Conservation (phyloP, 2,888 invertebrate species). For the Oligia latruncula region DNA sequence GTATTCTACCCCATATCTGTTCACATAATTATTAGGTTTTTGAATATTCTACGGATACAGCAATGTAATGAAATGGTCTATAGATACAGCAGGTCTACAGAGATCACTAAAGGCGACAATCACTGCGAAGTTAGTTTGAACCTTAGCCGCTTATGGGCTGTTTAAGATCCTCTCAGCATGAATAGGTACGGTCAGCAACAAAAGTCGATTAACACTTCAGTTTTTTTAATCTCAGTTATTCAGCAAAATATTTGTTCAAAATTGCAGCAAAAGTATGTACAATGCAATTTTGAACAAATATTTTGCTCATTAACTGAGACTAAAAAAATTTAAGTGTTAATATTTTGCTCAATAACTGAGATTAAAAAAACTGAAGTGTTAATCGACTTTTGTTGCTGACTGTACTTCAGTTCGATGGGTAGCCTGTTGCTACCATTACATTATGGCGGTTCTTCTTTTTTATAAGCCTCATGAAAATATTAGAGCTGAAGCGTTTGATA, state of each 20-base stretch:
- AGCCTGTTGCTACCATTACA: no score
- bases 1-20: constrained; percentile 24
- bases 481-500: constrained; percentile 4
- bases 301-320: no score
- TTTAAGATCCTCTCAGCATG: background rate
- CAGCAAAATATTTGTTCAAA: no score
- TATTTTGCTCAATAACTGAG: no score
- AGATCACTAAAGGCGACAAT: background rate
- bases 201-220: no score
- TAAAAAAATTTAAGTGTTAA: no score
- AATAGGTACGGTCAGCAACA: background rate
- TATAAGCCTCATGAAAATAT: constrained; percentile 1
- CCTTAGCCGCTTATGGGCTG: background rate
- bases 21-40: background rate
- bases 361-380: no score
- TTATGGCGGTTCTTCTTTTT: background rate
- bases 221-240: no score
- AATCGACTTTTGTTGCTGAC: no score
- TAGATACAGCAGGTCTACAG: background rate
- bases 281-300: no score
- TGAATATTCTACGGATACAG: background rate
- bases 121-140: background rate
- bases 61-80: background rate
- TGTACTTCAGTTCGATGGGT: background rate
- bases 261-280: no score